Evolutionary conservation across 2,113 vertebrate species (phyloP).

Genomic region (Seriola rivoliana): DNA sequence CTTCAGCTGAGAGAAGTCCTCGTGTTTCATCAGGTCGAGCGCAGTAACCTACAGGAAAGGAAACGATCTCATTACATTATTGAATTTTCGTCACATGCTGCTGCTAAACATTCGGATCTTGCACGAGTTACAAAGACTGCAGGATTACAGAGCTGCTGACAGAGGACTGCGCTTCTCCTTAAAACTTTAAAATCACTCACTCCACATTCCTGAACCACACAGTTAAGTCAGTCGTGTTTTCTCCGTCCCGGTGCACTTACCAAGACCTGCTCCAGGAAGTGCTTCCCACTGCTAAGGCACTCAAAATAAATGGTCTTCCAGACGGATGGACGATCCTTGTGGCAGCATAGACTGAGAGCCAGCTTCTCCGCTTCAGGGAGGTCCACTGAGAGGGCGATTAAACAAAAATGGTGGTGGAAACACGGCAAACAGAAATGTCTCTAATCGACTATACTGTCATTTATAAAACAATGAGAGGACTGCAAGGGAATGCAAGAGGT

Average conservation of each 20-base stretch:
- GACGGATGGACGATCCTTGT: constrained; percentile 81
- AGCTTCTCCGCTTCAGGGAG: constrained; percentile 85
- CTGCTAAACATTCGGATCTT: neutral
- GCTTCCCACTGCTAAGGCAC: constrained; percentile 92
- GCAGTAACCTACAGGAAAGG: constrained; percentile 88
- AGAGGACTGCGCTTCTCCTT: neutral
- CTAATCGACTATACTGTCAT: neutral
- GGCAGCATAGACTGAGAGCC: constrained; percentile 88
- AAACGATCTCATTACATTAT: constrained; percentile 22
- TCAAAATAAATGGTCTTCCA: constrained; percentile 95
- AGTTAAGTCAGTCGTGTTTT: neutral
- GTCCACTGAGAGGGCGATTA: constrained; percentile 64
- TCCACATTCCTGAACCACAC: neutral
- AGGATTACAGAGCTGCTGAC: neutral
- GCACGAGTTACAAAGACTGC: constrained; percentile 4
- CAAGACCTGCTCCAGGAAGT: constrained; percentile 96
- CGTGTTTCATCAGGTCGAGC: constrained; percentile 90
- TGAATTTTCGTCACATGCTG: constrained; percentile 18
- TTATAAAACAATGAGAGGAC: neutral
- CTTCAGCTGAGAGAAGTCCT: constrained; percentile 89
- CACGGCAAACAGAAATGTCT: neutral
- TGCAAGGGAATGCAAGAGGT: neutral
- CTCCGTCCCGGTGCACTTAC: constrained; percentile 76
- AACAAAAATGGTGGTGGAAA: neutral
- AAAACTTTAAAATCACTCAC: neutral